Base-by-base conservation (phyloP, 1,140 invertebrate species). In the Trachymyrmex cornetzi region DNA sequence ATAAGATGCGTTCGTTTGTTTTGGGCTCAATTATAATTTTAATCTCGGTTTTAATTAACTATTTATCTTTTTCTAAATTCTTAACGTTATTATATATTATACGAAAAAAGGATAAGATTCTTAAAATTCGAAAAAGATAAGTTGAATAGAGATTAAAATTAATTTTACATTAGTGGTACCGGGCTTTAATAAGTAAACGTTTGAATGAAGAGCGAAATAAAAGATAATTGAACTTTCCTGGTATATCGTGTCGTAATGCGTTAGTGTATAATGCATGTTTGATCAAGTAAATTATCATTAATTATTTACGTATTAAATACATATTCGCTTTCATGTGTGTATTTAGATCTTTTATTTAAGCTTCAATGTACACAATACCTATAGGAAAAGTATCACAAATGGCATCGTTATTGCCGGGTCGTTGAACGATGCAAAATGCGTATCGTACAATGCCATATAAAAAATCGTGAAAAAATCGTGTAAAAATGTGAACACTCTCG, bases 301-400 rank as follows among this genome's bases (percentile, higher is more conserved):
- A 77, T 53, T 27, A n/a, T n/a, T n/a, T n/a, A 16, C 3, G 14
- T 44, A 63, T 38, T 48, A 27, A 63, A 14, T 19, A 64, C 4
- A 30, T 50, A 5, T 30, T 79, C 16, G 11, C 16, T 61, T 64
- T 27, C 44, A 19, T 77, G 2, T 69, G 55, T 67, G 19, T 69
- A 38, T 30, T 69, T n/a, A 84, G 38, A 84, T 61, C 66, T 27
- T 84, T 84, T 84, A 84, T 84, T 84, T 50, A 74, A 50, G 69
- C 55, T 61, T 63, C 22, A 38, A 69, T 61, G 9, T 61, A 82
- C 19, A 82, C 19, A 82, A 74, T 85, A 77, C 19, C 12, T 77
- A 34, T 87, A 74, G 64, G 57, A 84, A 87, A 88, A 88, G 64
- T 89, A 89, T 89, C 86, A 88, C 85, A 88, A 88, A 79, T 34